Evolutionary conservation across 2,113 vertebrate species (phyloP), one percentile per base, ranked within the genome.

Genomic region (Crotalus viridis): DNA sequence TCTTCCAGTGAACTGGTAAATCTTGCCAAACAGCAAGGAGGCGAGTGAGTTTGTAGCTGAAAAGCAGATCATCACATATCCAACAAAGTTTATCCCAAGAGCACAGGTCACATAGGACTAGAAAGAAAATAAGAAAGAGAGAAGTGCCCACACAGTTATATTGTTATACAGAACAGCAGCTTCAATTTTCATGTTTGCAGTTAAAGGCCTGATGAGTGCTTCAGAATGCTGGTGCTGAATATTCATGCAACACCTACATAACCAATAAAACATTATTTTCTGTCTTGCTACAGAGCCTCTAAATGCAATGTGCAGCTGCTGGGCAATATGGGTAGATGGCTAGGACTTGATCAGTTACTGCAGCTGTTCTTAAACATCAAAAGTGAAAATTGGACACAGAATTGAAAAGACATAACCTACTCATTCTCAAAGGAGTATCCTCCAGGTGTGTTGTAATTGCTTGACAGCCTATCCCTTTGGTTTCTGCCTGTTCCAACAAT

Each of bases 51-150:
- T 98, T 12, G 97, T 19, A 26, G 98, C 98, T 3, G 98, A 97
- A 85, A 99, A 99, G 96, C 98, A 99, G 97, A 99, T 99, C 98
- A 99, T 99, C 90, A 97, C 97, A 28, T 97, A 99, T 5, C 99
- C 99, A 15, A 99, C 97, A 0, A 94, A 98, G 21, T 98, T 98
- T 97, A 99, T 99, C 89, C 99, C 99, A 95, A 99, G 95, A 3
- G 98, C 98, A 85, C 99, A 99, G 88, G 99, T 99, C 90, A 97
- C 95, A 0, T 99, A 99, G 9, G 98, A 97, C 99, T 99, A 97
- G 9, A 52, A 81, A 26, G 24, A 92, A 96, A 85, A 43, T 92
- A 19, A 87, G 13, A 90, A 33, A 85, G 10, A 93, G 3, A 57
- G 59, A 87, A 3, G 3, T 39, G 21, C 1, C 74, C 89, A 12